Conservation (phyloP, 2,113 vertebrate genomes). For the Myanophis thanlyinensis region DNA sequence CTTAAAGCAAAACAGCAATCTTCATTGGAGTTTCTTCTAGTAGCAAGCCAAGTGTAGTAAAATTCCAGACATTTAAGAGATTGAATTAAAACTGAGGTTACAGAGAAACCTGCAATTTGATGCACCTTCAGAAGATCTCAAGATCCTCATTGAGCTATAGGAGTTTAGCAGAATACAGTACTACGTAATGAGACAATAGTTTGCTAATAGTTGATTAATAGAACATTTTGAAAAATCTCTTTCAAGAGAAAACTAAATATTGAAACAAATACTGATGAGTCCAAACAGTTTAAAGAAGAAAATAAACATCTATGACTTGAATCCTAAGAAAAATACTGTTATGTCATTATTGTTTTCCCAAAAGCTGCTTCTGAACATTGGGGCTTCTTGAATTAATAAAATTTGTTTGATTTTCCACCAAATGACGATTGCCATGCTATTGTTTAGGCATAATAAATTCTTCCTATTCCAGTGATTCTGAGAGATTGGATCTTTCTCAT, state of each 20-base stretch:
- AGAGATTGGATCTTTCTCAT: neutral
- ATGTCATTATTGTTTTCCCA: neutral
- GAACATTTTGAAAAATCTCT: neutral
- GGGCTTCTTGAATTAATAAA: neutral
- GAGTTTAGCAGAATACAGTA: neutral
- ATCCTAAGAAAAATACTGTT: neutral
- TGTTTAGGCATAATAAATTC: neutral
- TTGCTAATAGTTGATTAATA: neutral
- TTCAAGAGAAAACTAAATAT: neutral
- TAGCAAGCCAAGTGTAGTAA: constrained; percentile 24
- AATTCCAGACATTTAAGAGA: constrained; percentile 7
- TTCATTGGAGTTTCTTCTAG: constrained; percentile 35
- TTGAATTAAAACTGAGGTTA: neutral
- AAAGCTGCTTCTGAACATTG: neutral
- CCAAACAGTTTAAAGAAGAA: neutral
- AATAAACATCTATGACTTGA: neutral
- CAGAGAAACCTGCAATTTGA: neutral
- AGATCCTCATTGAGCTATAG: neutral
- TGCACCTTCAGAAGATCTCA: neutral
- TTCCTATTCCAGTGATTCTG: neutral
- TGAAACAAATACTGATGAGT: neutral
- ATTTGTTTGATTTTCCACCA: neutral
- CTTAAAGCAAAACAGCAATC: constrained; percentile 32
- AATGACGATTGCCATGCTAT: neutral
- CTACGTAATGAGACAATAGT: neutral